Base-by-base conservation (phyloP, 2,888 invertebrate genomes). In the Tillus elongatus region DNA sequence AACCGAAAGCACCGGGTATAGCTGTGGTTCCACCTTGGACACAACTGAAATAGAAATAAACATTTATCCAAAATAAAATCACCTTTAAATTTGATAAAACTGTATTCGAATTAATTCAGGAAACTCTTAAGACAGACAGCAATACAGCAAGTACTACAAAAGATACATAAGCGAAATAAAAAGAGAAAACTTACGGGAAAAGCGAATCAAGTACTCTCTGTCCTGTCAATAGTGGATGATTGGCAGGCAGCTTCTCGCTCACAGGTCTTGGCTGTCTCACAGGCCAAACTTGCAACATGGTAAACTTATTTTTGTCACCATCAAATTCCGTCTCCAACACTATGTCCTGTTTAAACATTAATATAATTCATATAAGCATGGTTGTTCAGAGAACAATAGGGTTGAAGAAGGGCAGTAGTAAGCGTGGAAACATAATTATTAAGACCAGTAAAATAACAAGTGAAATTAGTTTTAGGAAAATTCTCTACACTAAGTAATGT, bases 251-350 rank as follows among this genome's bases (percentile, higher is more conserved):
- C 72, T 99, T 99, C 72, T 99, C 98, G 11, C 93, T 88, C 42
- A 84, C 83, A 26, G 98, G 98, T 48, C 98, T 77, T 42, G 96
- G 92, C 67, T 93, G 92, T 64, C 98, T 85, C 53, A 99, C 98
- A 4, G 98, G 98, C 98, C 98, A 99, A 46, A 98, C 90, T 74
- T 99, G 98, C 70, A 98, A 73, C 97, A 99, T 98, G 44, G 79
- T 83, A 72, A 82, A 93, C 64, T 89, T 80, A 41, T 83, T 79
- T 60, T 79, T 82, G 66, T 95, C 89, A 11, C 96, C 96, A 67
- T 97, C 95, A 70, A 98, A 99, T 69, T 99, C 98, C 1, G 93
- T 92, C 72, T 98, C 97, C 59, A 99, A 70, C 37, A 99, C 82
- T n/a, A 88, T 70, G 67, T 98, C 98, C 86, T 89, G 58, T 2